phyloP scores from a whole-genome alignment of 2,113 vertebrate genomes.

The Emydocephalus ijimae region DNA sequence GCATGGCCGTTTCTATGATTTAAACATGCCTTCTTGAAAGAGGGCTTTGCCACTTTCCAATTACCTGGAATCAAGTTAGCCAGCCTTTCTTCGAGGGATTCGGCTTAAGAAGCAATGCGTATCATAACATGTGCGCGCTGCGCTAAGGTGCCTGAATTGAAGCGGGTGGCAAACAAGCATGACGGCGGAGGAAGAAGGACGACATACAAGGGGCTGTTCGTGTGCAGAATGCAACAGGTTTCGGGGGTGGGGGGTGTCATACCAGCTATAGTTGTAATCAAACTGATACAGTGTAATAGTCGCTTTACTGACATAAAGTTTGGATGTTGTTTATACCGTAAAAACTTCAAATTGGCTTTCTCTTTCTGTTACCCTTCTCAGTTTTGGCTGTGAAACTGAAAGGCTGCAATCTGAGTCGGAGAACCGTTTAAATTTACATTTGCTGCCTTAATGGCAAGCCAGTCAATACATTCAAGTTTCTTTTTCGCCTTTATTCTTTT shows the following conservation, averaged over 20 bases:
- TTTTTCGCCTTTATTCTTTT: neutral
- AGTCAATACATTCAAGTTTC: neutral
- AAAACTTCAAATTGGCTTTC: neutral
- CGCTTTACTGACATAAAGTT: accelerated
- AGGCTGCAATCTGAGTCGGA: neutral
- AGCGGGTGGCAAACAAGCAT: neutral
- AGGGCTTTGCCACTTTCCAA: neutral
- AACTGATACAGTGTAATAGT: neutral
- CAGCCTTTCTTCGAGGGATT: neutral
- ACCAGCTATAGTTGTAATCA: neutral
- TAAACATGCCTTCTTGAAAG: neutral
- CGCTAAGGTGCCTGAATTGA: neutral
- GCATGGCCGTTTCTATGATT: constrained; percentile 7
- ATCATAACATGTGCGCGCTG: neutral
- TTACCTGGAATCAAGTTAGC: neutral
- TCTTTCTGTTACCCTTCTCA: neutral
- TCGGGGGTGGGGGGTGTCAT: neutral
- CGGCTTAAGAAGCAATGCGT: accelerated
- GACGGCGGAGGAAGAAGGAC: accelerated
- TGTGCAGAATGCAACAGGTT: accelerated
- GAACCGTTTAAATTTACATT: neutral
- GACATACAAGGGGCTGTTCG: neutral
- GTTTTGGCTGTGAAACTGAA: neutral
- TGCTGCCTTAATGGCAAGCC: neutral
- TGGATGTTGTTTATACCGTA: neutral